Conservation (phyloP, 2,888 invertebrate genomes). For the Encarsia formosa region DNA sequence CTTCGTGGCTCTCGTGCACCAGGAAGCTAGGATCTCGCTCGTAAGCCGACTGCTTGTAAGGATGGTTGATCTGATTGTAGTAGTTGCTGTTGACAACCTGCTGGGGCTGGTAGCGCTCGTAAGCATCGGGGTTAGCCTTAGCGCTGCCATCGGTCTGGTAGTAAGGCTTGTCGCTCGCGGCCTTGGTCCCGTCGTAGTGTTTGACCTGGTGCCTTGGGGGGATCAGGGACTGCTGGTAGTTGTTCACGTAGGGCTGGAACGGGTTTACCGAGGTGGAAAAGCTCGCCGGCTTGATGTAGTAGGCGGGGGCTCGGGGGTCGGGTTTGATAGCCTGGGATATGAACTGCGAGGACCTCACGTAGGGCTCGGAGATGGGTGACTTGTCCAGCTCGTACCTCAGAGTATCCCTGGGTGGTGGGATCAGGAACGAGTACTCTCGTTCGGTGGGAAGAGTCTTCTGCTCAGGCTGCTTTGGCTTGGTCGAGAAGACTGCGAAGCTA, state of each 20-base stretch:
- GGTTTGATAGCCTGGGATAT: constrained; percentile 32
- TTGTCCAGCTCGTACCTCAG: constrained; percentile 44
- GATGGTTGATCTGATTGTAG: constrained; percentile 42
- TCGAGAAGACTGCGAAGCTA: constrained; percentile 60
- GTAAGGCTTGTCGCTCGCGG: constrained; percentile 34
- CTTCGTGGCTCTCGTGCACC: constrained; percentile 46
- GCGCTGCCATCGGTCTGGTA: constrained; percentile 33
- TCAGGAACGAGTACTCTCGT: constrained; percentile 42
- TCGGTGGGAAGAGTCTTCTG: constrained; percentile 38
- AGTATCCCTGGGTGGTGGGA: constrained; percentile 44
- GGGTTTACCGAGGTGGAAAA: constrained; percentile 30
- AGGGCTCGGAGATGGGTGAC: constrained; percentile 35
- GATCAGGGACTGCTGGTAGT: constrained; percentile 28
- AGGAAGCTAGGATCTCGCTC: constrained; percentile 44
- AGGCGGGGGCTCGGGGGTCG: constrained; percentile 34
- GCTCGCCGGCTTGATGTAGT: constrained; percentile 35
- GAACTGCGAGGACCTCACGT: constrained; percentile 37
- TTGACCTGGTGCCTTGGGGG: constrained; percentile 34
- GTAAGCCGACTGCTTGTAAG: constrained; percentile 37
- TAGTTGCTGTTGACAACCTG: constrained; percentile 34
- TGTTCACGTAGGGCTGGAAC: constrained; percentile 28
- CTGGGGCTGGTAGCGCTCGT: constrained; percentile 24
- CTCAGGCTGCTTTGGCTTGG: constrained; percentile 54
- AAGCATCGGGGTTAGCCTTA: constrained; percentile 14
- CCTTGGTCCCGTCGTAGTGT: constrained; percentile 39